These are phyloP conservation scores for Aricia agestis DNA, from an alignment of 1,140 invertebrate species.

Conservation along the genomic window DNA sequence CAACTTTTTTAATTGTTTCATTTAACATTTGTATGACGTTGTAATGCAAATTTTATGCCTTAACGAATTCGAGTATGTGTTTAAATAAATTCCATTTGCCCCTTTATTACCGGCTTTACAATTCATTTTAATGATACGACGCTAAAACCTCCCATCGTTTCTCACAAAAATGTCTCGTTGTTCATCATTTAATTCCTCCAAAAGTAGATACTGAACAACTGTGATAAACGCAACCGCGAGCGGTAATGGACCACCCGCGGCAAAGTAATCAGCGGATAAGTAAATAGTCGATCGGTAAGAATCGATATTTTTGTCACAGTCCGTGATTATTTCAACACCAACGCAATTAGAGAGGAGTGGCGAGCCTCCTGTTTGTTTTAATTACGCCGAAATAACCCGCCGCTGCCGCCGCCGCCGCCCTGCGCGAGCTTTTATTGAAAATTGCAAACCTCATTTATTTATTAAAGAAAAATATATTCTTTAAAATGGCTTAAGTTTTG, in stretches of 20 bases:
- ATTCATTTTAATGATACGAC: too few species aligned
- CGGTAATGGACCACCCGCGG: background rate
- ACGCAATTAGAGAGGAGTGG: constrained; percentile 72
- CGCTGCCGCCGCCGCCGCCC: constrained; percentile 40
- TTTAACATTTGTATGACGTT: constrained; percentile 11
- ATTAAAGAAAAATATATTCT: constrained; percentile 53
- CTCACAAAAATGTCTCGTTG: too few species aligned
- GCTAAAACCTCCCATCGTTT: too few species aligned
- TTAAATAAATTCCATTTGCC: background rate
- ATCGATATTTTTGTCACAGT: constrained; percentile 50
- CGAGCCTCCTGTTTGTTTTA: constrained; percentile 71
- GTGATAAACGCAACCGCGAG: background rate
- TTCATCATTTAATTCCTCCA: too few species aligned
- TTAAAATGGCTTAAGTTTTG: background rate
- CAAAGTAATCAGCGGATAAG: background rate
- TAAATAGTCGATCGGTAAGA: constrained; percentile 22
- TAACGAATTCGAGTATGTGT: background rate
- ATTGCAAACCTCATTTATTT: constrained; percentile 67
- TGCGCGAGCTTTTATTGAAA: constrained; percentile 62
- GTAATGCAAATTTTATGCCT: constrained; percentile 5
- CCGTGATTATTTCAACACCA: constrained; percentile 70
- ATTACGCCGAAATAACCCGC: constrained; percentile 68
- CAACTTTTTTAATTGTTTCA: constrained; percentile 14
- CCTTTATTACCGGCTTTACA: too few species aligned
- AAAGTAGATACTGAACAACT: too few species aligned